Evolutionary conservation across 2,888 invertebrate species (phyloP), one percentile per base, ranked within the genome.

Genomic region (Phania funesta): DNA sequence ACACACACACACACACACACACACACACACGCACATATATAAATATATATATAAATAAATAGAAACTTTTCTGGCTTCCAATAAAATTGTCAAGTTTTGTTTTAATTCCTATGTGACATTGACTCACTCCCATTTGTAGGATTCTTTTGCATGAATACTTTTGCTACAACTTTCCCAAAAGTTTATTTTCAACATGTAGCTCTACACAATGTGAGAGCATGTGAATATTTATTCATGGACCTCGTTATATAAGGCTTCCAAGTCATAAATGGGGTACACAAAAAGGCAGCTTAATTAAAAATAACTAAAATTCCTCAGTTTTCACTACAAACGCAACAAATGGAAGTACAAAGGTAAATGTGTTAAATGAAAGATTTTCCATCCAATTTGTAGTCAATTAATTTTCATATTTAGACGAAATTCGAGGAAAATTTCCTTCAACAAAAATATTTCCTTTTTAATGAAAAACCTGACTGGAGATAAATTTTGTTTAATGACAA

Each of bases 51-150:
- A 38, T 11, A 38, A 38, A 38, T 38, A 38, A 2, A n/a, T 13
- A 38, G 13, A 38, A 2, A 38, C 11, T 38, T 38, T 38, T 38
- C n/a, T 13, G 44, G 32, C 18, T 38, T 68, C 22, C 8, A 18
- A 26, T 22, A 16, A 13, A 70, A 46, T 46, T 71, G 71, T 71
- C 71, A 60, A 32, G 35, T 58, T 70, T 54, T 41, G 29, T 16
- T 41, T 71, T 18, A 22, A 13, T 38, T 38, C 35, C 35, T 13
- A 18, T 32, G 13, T 71, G 58, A 71, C 71, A 60, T 60, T 71
- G 60, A 60, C 71, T 60, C 60, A 60, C 71, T 60, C 60, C 60
- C 46, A 38, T 71, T 60, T 71, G 11, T n/a, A 60, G 48, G 18
- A 38, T 29, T 41, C 41, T 38, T 18, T 38, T 9, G 18, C 8